phyloP scores from a whole-genome alignment of 2,113 vertebrate genomes.

The Hippopotamus amphibius region DNA sequence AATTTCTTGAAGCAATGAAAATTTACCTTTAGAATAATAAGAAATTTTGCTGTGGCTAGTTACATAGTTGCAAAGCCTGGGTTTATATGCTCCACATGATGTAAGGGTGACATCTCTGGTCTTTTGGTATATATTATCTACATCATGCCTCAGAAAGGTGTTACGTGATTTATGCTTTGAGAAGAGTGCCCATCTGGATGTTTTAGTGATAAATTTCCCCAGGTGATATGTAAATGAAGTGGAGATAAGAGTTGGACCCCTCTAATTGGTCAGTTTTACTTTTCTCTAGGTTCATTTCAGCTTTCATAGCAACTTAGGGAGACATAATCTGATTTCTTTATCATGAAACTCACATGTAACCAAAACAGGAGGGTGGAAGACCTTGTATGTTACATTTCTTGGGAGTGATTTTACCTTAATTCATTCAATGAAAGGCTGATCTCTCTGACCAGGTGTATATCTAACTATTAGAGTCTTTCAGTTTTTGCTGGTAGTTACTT shows the following conservation, averaged over 20 bases:
- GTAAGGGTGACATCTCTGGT: neutral
- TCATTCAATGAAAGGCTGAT: neutral
- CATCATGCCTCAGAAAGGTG: neutral
- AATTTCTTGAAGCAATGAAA: conserved; percentile 38
- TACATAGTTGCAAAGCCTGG: neutral
- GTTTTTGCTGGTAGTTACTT: conserved; percentile 10
- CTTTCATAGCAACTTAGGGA: conserved; percentile 1
- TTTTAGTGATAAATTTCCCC: neutral
- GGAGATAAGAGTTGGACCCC: neutral
- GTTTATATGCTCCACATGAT: neutral
- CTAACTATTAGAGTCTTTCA: neutral
- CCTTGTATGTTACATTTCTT: neutral
- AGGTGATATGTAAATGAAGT: conserved; percentile 9
- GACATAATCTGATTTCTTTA: neutral
- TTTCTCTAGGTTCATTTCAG: conserved; percentile 16
- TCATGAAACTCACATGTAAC: neutral
- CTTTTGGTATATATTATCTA: neutral
- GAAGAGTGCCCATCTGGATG: neutral
- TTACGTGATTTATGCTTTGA: neutral
- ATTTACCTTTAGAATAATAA: neutral
- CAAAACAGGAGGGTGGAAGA: neutral
- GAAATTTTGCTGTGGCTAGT: neutral
- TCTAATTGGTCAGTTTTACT: neutral
- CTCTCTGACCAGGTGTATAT: neutral
- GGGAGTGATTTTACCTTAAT: neutral